Evolutionary conservation across 37 sponge, comb jelly and placozoan species (phyloP), one percentile per base, ranked within the genome.

Genomic region (Agelas oroides): DNA sequence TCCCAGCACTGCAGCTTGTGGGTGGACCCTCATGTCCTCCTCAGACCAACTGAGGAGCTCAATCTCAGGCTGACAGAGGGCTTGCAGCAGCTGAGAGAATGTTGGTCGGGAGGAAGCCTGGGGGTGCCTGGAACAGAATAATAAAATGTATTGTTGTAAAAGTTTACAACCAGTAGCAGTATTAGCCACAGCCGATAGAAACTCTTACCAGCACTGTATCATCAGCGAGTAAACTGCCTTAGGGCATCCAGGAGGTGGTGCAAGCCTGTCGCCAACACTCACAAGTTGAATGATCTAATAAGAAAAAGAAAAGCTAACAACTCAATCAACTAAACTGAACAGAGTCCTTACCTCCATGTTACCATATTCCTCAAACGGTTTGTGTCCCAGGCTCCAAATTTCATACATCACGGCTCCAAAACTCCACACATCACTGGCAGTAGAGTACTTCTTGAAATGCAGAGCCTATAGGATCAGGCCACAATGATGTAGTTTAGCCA

Each of bases 111-210:
- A 60, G 30, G 53, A 58, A 1, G 83, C 59, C 23, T 68, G 58
- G 8, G 84, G 83, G 59, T 89, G 77, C 89, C 89, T 89, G 58
- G 34, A 59, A n/a, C n/a, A n/a, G 11, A 23, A 64, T n/a, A n/a
- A n/a, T n/a, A n/a, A n/a, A n/a, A n/a, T n/a, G n/a, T n/a, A n/a
- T n/a, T n/a, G n/a, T n/a, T n/a, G n/a, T n/a, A n/a, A n/a, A n/a
- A n/a, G n/a, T n/a, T n/a, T n/a, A n/a, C n/a, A n/a, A n/a, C n/a
- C n/a, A n/a, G n/a, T n/a, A n/a, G n/a, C n/a, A n/a, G n/a, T n/a
- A n/a, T n/a, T n/a, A n/a, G n/a, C n/a, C n/a, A n/a, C n/a, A n/a
- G n/a, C n/a, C n/a, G n/a, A n/a, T n/a, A n/a, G n/a, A n/a, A n/a
- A n/a, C 8, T 46, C 46, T 46, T 28, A 80, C 81, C 81, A 80